phyloP scores from a whole-genome alignment of 2,888 invertebrate species.

The Conomelus anceps region DNA sequence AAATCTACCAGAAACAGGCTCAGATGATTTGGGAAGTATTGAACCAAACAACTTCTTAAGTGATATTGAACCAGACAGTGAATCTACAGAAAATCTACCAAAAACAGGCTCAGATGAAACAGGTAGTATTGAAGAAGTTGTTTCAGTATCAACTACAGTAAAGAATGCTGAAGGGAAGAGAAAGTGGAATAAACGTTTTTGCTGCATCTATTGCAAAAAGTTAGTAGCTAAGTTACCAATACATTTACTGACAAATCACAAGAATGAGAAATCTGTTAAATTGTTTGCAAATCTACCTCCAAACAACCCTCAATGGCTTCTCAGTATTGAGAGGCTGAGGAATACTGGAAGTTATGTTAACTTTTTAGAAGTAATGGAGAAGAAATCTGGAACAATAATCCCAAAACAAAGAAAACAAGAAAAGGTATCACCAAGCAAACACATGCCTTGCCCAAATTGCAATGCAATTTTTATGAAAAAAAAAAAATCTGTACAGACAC shows the following conservation, averaged over 20 bases:
- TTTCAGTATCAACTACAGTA: background rate
- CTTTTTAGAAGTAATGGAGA: background rate
- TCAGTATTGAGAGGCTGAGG: background rate
- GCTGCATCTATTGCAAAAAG: background rate
- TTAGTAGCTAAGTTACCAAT: background rate
- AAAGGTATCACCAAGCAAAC: background rate
- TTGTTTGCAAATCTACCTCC: background rate
- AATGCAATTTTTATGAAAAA: background rate
- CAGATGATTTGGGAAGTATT: too few relatives aligned
- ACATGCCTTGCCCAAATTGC: background rate
- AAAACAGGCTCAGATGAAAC: too few relatives aligned
- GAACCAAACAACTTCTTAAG: too few relatives aligned
- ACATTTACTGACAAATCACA: background rate
- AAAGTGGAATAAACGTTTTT: background rate
- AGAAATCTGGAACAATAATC: background rate
- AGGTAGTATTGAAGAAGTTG: too few relatives aligned
- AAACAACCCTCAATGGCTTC: background rate
- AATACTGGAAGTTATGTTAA: background rate
- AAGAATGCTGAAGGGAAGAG: background rate
- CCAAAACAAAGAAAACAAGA: background rate
- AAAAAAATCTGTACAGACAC: background rate
- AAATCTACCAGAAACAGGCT: too few relatives aligned
- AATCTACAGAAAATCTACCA: too few relatives aligned
- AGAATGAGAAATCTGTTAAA: background rate
- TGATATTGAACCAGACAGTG: too few relatives aligned